phyloP scores from a whole-genome alignment of 2,888 invertebrate genomes.

The Meteorus cinctellus region DNA sequence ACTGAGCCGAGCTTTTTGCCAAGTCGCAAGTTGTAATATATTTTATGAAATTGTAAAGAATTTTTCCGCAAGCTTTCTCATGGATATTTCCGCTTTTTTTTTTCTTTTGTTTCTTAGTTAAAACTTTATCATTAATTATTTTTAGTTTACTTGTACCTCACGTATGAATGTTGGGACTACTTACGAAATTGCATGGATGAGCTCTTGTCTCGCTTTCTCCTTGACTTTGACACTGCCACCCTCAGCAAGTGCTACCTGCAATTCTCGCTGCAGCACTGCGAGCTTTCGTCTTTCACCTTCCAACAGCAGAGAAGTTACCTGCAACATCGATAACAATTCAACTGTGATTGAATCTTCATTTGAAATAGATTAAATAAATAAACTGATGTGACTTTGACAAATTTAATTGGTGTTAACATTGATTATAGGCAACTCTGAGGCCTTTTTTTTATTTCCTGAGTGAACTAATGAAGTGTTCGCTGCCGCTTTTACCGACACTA shows the following conservation, averaged over 20 bases:
- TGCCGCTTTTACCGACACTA: too few relatives aligned
- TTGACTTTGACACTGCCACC: slow-evolving; percentile 80
- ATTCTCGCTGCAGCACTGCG: slow-evolving; percentile 79
- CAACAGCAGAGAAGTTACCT: slow-evolving; percentile 81
- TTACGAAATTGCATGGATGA: slow-evolving; percentile 80
- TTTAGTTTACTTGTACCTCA: neutral
- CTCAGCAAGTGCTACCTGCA: slow-evolving; percentile 78
- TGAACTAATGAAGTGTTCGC: too few relatives aligned
- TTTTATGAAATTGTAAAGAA: slow-evolving; percentile 19
- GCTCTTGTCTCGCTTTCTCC: slow-evolving; percentile 80
- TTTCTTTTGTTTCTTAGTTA: neutral
- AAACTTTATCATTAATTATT: neutral
- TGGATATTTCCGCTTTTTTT: slow-evolving; percentile 7
- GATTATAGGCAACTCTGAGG: too few relatives aligned
- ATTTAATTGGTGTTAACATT: neutral
- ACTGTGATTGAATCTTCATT: too few relatives aligned
- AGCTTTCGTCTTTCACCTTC: slow-evolving; percentile 82
- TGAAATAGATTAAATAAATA: too few relatives aligned
- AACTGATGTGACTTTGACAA: too few relatives aligned
- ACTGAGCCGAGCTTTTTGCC: slow-evolving; percentile 17
- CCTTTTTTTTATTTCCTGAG: too few relatives aligned
- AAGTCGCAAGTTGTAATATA: slow-evolving; percentile 23
- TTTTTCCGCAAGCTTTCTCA: slow-evolving; percentile 7
- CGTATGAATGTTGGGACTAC: slow-evolving; percentile 59
- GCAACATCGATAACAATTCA: slow-evolving; percentile 56